phyloP scores from a whole-genome alignment of 2,888 invertebrate species.

The Tridacna crocea region DNA sequence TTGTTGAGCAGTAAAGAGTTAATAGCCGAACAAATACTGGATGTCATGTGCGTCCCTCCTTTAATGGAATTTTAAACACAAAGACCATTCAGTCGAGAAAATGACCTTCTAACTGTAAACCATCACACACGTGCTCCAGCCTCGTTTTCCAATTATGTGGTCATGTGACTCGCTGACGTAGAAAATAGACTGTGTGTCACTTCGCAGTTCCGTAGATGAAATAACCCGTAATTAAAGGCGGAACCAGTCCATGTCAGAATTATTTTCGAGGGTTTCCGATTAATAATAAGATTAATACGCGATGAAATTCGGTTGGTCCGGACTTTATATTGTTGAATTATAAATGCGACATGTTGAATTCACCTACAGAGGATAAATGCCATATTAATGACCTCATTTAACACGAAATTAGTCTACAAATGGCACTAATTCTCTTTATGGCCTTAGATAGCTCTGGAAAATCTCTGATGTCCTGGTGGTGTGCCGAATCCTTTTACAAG shows the following conservation, averaged over 20 bases:
- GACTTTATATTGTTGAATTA: slow-evolving; percentile 3
- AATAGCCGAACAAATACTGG: slow-evolving; percentile 6
- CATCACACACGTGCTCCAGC: slow-evolving; percentile 23
- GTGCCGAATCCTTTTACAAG: no score
- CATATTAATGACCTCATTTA: slow-evolving; percentile 22
- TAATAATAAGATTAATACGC: slow-evolving; percentile 27
- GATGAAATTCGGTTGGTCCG: slow-evolving; percentile 24
- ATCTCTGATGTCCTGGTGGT: no score
- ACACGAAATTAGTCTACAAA: slow-evolving; percentile 1
- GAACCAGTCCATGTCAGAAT: slow-evolving; percentile 26
- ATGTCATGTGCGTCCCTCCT: slow-evolving; percentile 3
- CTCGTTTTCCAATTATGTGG: slow-evolving; percentile 51
- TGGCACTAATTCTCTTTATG: no score
- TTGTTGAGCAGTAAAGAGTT: neutral
- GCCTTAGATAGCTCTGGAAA: no score
- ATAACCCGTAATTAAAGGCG: slow-evolving; percentile 40
- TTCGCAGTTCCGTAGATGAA: slow-evolving; percentile 31
- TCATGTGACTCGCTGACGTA: slow-evolving; percentile 46
- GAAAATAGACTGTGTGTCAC: slow-evolving; percentile 50
- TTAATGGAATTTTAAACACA: slow-evolving; percentile 27
- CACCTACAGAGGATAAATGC: slow-evolving; percentile 13
- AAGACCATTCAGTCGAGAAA: slow-evolving; percentile 26
- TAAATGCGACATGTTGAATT: slow-evolving; percentile 12
- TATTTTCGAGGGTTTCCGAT: slow-evolving; percentile 24
- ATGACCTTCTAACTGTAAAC: slow-evolving; percentile 27